Evolutionary conservation across 2,113 vertebrate species (phyloP).

Genomic region (Xenopus tropicalis): DNA sequence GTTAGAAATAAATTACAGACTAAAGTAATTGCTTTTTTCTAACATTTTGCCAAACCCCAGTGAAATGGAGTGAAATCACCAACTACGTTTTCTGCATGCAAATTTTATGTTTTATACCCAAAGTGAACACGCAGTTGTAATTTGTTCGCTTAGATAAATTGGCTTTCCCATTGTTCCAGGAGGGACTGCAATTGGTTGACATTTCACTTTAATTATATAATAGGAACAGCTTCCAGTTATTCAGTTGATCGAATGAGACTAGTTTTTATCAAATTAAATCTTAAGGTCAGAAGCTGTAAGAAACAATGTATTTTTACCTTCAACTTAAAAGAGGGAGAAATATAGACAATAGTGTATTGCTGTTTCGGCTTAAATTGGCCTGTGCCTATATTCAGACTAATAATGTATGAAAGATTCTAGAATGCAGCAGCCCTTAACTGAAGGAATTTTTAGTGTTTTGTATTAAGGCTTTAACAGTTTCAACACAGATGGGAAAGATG

Average conservation of each 20-base stretch:
- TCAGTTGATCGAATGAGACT: constrained; percentile 23
- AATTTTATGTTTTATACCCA: constrained; percentile 12
- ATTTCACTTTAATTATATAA: constrained; percentile 40
- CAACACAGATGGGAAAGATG: too few relatives aligned
- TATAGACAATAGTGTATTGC: background rate
- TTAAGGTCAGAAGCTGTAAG: constrained; percentile 31
- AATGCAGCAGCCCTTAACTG: too few relatives aligned
- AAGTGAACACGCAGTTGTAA: background rate
- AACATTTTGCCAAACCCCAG: constrained; percentile 26
- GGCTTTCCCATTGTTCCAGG: constrained; percentile 4
- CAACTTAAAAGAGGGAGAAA: background rate
- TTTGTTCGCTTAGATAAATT: constrained; percentile 24
- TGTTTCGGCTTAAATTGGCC: too few relatives aligned
- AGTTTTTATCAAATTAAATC: constrained; percentile 24
- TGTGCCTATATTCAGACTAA: too few relatives aligned
- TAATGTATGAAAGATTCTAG: too few relatives aligned
- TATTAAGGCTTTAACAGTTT: too few relatives aligned
- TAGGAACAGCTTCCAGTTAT: constrained; percentile 27
- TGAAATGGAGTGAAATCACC: constrained; percentile 18
- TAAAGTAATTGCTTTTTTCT: constrained; percentile 22
- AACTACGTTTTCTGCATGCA: background rate
- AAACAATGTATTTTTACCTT: constrained; percentile 4
- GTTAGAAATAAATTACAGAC: constrained; percentile 20
- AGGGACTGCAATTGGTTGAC: constrained; percentile 32
- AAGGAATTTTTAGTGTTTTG: too few relatives aligned